Evolutionary conservation across 2,113 vertebrate genomes (phyloP).

Genomic region (Stercorarius parasiticus): DNA sequence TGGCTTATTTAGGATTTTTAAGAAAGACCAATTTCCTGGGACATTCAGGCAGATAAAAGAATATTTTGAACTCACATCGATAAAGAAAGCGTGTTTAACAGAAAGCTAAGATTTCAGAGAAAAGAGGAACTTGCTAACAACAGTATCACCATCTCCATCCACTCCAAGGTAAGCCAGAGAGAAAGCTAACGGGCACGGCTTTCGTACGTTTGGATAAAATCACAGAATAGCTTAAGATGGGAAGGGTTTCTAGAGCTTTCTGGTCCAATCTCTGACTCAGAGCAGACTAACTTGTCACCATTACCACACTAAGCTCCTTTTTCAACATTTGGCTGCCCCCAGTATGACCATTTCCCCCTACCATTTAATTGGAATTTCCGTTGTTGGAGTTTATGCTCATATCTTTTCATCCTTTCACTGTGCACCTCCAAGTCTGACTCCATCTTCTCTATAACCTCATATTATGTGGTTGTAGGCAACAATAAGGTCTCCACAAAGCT

Average conservation of each 20-base stretch:
- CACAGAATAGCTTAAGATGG: background rate
- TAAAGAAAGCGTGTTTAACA: background rate
- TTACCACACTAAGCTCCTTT: background rate
- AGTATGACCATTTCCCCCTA: too few relatives aligned
- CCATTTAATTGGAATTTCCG: background rate
- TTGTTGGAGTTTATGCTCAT: background rate
- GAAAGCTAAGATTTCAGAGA: background rate
- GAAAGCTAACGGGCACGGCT: background rate
- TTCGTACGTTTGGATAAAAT: background rate
- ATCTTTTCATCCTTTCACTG: background rate
- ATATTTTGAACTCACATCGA: background rate
- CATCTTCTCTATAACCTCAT: background rate
- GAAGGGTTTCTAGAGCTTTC: background rate
- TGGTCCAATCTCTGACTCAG: background rate
- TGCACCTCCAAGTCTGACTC: background rate
- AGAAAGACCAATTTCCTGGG: background rate
- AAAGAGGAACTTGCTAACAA: background rate
- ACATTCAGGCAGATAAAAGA: background rate
- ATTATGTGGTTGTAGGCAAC: fast-evolving
- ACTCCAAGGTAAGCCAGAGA: background rate
- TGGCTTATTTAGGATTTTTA: background rate
- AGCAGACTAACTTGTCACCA: background rate
- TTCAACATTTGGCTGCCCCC: background rate
- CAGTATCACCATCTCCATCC: background rate
- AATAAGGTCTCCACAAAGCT: background rate